Evolutionary conservation across 2,888 invertebrate species (phyloP), one percentile per base, ranked within the genome.

Genomic region (Megaustenia siamemsis): DNA sequence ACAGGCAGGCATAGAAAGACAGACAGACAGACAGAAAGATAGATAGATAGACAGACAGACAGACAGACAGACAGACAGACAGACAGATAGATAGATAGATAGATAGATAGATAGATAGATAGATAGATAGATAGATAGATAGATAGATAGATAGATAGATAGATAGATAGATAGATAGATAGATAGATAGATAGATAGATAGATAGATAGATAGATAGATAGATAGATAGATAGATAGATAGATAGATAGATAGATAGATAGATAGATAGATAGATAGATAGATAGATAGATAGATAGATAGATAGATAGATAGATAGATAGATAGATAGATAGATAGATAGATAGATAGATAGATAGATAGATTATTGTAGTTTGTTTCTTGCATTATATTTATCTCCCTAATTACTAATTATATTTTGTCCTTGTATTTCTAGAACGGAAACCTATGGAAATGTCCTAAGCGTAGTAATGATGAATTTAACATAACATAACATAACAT

Each of bases 121-220:
- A 35, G 56, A 60, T 56, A 56, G 75, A 40, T 35, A 56, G 77
- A 40, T 38, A 56, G 38, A 32, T 12, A 38, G 60, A 53, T 40
- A 77, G 60, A 53, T 40, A 77, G 77, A 40, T 35, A 56, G 77
- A 60, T 24, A 43, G 43, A 71, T 38, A 60, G 60, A 40, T 35
- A 38, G 38, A 38, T 68, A 68, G 68, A 35, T 68, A 38, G 35
- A 68, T 35, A 68, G 38, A 38, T 68, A 38, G 38, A 68, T 38
- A 68, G 68, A 68, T 38, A 68, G 38, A 68, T 35, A 68, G 32
- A 28, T 66, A 32, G 32, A 66, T 66, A 28, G 63, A 32, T 66
- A 28, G 68, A 68, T 68, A 35, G 68, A 68, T 38, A 68, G 68
- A 68, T 38, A 68, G 68, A 68, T 38, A 35, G 35, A 68, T 35